A percentile compares a stretch with the other conserved stretches of the same genome.
Conservation (phyloP, 2,888 invertebrate genomes). For the Fissipunctia ypsillon region DNA sequence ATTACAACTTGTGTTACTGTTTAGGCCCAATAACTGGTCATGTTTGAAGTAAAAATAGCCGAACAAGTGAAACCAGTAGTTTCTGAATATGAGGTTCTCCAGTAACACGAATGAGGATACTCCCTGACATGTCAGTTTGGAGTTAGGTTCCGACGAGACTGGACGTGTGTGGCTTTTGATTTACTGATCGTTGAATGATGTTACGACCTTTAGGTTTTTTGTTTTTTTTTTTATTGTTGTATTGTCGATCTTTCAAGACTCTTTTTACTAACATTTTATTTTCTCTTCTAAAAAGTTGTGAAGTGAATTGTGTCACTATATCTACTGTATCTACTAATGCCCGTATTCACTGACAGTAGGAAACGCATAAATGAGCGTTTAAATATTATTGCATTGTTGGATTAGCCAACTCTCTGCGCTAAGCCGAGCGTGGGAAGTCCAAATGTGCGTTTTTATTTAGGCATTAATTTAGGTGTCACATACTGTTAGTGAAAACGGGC, state of each 20-base stretch:
- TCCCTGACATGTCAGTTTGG: conserved; percentile 41
- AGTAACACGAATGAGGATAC: conserved; percentile 25
- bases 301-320: background rate
- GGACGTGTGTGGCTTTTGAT: conserved; percentile 53
- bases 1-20: background rate
- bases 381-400: background rate
- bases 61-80: conserved; percentile 32
- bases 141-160: conserved; percentile 33
- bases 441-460: background rate
- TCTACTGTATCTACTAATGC: background rate
- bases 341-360: background rate
- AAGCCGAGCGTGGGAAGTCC: background rate
- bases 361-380: background rate
- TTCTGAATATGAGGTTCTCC: conserved; percentile 35
- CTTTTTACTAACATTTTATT: background rate
- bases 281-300: background rate
- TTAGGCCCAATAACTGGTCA: background rate
- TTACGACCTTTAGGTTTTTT: background rate
- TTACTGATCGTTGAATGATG: conserved; percentile 58
- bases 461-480: background rate
- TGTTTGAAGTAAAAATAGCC: background rate
- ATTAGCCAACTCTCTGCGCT: background rate
- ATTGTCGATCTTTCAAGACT: background rate
- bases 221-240: conserved; percentile 4
- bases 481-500: background rate